Conservation (phyloP, 2,113 vertebrate genomes). For the Microtus ochrogaster region DNA sequence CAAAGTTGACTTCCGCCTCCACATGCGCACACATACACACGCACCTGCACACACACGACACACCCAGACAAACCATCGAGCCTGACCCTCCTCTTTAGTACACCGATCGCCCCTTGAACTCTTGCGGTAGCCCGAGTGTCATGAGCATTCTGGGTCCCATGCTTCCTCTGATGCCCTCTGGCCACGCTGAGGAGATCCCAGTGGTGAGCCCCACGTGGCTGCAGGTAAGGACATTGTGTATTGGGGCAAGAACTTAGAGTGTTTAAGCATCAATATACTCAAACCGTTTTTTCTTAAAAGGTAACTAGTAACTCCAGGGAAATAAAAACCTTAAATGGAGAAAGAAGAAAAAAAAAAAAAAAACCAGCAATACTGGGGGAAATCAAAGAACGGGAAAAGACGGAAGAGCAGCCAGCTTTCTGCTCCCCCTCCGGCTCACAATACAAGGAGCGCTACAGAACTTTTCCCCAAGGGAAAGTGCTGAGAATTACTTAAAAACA, state of each 20-base stretch:
- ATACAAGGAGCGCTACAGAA: background rate
- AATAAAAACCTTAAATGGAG: constrained; percentile 22
- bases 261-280: background rate
- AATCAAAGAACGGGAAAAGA: background rate
- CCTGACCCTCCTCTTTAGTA: background rate
- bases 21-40: background rate
- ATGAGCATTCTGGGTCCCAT: background rate
- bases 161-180: background rate
- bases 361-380: background rate
- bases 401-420: background rate
- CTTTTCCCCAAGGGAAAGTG: background rate
- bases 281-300: background rate
- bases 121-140: background rate
- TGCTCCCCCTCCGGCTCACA: background rate
- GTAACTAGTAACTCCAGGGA: background rate
- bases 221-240: background rate
- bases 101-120: background rate
- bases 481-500: constrained; percentile 42
- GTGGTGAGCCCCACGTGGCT: background rate
- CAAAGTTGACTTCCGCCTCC: background rate
- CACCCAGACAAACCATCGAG: background rate
- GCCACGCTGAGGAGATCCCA: background rate
- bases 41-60: background rate
- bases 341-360: background rate
- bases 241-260: background rate